A percentile compares a stretch with the other conserved stretches of the same genome.
phyloP scores from a whole-genome alignment of 2,113 vertebrate species.

The Corythaixoides concolor region DNA sequence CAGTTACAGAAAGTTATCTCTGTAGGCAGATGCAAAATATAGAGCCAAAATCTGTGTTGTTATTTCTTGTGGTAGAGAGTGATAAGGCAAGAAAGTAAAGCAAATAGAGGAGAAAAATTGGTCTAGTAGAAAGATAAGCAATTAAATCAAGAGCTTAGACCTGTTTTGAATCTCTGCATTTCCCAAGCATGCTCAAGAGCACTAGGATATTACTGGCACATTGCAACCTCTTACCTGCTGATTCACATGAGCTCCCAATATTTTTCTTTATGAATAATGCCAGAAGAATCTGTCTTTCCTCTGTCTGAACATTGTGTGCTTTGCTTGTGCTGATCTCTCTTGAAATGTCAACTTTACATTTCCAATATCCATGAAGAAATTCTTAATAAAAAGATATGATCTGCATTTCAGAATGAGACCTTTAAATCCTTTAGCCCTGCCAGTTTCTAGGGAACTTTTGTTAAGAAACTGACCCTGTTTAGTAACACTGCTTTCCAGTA shows the following conservation, averaged over 20 bases:
- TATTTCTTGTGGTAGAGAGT: conserved; percentile 29
- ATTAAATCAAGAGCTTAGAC: conserved; percentile 40
- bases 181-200: neutral
- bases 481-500: neutral
- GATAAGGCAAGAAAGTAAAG: conserved; percentile 52
- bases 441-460: conserved; percentile 16
- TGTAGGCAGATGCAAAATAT: conserved; percentile 46
- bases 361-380: conserved; percentile 52
- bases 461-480: conserved; percentile 6
- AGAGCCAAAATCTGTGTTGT: conserved; percentile 31
- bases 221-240: conserved; percentile 12
- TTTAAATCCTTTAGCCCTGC: conserved; percentile 30
- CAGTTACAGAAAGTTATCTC: conserved; percentile 53
- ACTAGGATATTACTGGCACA: neutral
- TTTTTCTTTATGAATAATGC: conserved; percentile 33
- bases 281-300: conserved; percentile 15
- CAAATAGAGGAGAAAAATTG: conserved; percentile 1
- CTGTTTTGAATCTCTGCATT: neutral
- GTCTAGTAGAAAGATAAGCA: conserved; percentile 8
- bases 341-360: conserved; percentile 62
- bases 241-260: conserved; percentile 21
- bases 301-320: neutral
- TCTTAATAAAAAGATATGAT: conserved; percentile 58
- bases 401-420: conserved; percentile 51
- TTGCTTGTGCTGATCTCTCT: neutral